A percentile compares a stretch with the other conserved stretches of the same genome.
phyloP scores from a whole-genome alignment of 1,140 invertebrate genomes.

The Radopholus similis region DNA sequence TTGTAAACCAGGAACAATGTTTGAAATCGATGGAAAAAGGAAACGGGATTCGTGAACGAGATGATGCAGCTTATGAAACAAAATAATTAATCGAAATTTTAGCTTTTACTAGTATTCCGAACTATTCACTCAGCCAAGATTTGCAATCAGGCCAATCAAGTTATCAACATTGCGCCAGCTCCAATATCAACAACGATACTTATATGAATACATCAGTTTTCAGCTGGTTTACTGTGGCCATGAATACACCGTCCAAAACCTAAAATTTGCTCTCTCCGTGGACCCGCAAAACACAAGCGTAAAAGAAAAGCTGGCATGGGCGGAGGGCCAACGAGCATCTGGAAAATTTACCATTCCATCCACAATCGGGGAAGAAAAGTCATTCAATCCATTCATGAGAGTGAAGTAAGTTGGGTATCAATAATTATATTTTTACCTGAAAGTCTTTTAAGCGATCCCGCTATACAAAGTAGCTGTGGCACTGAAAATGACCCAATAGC shows the following conservation, averaged over 20 bases:
- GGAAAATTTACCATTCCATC: conserved; percentile 80
- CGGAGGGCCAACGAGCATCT: conserved; percentile 66
- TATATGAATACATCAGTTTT: conserved; percentile 16
- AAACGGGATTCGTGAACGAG: too few species aligned
- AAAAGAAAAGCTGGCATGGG: conserved; percentile 72
- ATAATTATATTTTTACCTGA: conserved; percentile 15
- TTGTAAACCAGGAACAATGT: too few species aligned
- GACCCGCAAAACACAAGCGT: conserved; percentile 77
- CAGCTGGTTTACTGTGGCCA: conserved; percentile 92
- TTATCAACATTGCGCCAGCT: background rate
- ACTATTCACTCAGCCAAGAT: too few species aligned
- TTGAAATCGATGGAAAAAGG: too few species aligned
- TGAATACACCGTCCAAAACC: conserved; percentile 86
- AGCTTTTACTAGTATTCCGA: too few species aligned
- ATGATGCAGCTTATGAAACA: too few species aligned
- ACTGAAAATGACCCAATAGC: conserved; percentile 39
- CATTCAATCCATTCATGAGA: conserved; percentile 91
- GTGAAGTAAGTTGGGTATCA: conserved; percentile 64
- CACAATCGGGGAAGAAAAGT: conserved; percentile 82
- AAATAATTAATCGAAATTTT: too few species aligned
- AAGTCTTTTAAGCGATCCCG: conserved; percentile 20
- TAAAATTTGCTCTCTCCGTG: conserved; percentile 79
- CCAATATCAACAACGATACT: background rate
- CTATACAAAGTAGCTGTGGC: conserved; percentile 21
- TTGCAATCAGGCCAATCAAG: too few species aligned